These are phyloP conservation scores for Thaleichthys pacificus DNA, from an alignment of 2,797 vertebrate genomes.

Conservation along the genomic window DNA sequence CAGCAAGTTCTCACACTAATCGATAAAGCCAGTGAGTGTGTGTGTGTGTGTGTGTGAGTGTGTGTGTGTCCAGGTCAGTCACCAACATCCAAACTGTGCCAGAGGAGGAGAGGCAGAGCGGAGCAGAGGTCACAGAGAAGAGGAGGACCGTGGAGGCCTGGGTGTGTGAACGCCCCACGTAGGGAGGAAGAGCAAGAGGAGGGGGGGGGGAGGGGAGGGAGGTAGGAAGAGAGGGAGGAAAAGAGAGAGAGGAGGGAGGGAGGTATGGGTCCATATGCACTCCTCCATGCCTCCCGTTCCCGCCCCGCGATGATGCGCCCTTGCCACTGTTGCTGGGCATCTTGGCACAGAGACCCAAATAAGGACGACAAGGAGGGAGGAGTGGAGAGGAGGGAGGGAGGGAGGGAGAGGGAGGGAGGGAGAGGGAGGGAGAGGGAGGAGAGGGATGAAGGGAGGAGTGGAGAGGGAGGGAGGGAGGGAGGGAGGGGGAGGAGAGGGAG, in stretches of 20 bases:
- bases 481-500: slow-evolving; percentile 33
- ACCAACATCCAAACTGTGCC: neutral
- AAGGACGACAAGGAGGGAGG: slow-evolving; percentile 52
- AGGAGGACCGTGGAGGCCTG: no score
- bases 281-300: slow-evolving; percentile 37
- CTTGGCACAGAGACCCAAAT: slow-evolving; percentile 69
- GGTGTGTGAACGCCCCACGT: no score
- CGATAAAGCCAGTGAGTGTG: neutral
- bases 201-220: neutral
- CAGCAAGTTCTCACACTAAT: slow-evolving; percentile 7
- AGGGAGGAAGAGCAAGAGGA: no score
- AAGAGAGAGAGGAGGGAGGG: neutral
- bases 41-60: neutral
- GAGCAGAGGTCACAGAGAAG: no score
- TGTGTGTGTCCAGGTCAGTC: neutral
- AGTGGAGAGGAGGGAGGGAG: neutral
- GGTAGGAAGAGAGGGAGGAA: slow-evolving; percentile 8
- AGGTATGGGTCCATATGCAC: slow-evolving; percentile 17
- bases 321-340: slow-evolving; percentile 69
- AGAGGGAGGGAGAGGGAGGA: neutral
- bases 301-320: slow-evolving; percentile 53
- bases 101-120: neutral
- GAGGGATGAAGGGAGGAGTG: neutral
- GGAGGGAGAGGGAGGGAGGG: neutral
- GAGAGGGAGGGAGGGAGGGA: slow-evolving; percentile 4